Base-by-base conservation (phyloP, 2,888 invertebrate genomes). In the Eulithis testata region DNA sequence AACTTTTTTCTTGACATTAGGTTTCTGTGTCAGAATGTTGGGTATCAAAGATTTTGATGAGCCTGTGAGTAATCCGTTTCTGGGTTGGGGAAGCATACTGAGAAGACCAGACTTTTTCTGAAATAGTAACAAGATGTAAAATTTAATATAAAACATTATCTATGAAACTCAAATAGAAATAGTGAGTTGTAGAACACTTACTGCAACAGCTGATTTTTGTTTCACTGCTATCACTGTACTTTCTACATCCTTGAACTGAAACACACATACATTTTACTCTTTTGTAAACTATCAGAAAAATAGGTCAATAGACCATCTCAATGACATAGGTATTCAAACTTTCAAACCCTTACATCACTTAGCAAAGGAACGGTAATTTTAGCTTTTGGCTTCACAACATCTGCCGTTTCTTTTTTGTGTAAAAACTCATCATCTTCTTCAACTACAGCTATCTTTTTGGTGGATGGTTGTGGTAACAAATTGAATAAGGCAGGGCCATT, bases 291-390 rank as follows among this genome's bases (percentile, higher is more conserved):
- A 31, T 31, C 31, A 6, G 3, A 31, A 31, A 31, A 31, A 31
- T 31, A 31, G 31, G 31, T 31, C 31, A 31, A 3, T 31, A 4
- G 21, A 21, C 21, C 21, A 21, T 2, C 21, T 21, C 21, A 21
- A 21, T 21, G 21, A 21, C 21, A 21, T 21, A 21, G 21, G 1
- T 21, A 21, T 21, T 21, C 21, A 21, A 21, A 1, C 21, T 21
- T 21, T 21, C 21, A 21, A 31, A 31, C 31, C 40, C 88, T 86
- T 87, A 95, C 95, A 83, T 96, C 95, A 73, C 93, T 94, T 4
- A 96, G 86, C 1, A 95, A 95, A 1, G 96, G 96, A 57, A 96
- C 94, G 50, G 94, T 94, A 70, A 96, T 96, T 84, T 94, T 95
- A 0, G 95, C 95, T 63, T 94, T 91, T 70, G 89, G 91, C 85